Conservation (phyloP, 2,113 vertebrate species). For the Synodontis membranacea region DNA sequence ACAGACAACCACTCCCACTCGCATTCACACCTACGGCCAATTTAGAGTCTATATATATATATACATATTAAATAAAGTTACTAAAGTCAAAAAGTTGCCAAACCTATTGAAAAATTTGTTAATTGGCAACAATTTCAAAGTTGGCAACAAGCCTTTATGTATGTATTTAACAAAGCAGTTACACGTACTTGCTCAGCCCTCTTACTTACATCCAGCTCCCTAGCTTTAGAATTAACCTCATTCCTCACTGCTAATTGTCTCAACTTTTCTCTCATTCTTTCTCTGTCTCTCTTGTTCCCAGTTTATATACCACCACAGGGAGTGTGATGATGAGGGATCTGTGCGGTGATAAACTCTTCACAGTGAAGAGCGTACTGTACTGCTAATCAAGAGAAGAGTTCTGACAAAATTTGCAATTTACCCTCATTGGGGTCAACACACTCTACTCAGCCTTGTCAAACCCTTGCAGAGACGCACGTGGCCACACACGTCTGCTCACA, state of each 20-base stretch:
- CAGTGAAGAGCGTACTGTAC: conserved; percentile 12
- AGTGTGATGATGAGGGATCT: conserved; percentile 40
- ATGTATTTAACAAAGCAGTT: not conserved
- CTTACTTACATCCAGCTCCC: not conserved
- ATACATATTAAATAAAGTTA: not conserved
- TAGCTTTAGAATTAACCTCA: conserved; percentile 29
- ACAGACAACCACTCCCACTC: too few relatives aligned
- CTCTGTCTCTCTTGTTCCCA: not conserved
- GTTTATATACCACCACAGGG: not conserved
- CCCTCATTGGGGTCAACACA: conserved; percentile 58
- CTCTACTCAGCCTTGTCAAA: conserved; percentile 48
- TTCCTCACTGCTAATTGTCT: conserved; percentile 20
- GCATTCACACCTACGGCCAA: too few relatives aligned
- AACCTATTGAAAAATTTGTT: not conserved
- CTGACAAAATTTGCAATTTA: conserved; percentile 56
- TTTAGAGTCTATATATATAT: too few relatives aligned
- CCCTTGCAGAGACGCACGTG: conserved; percentile 38
- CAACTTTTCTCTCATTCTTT: not conserved
- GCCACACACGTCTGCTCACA: conserved; percentile 13
- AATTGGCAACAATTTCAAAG: not conserved
- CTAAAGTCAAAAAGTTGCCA: not conserved
- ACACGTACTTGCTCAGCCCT: not conserved
- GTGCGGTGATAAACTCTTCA: conserved; percentile 11
- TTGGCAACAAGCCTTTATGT: not conserved
- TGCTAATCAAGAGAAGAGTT: conserved; percentile 56